Evolutionary conservation across 2,113 vertebrate species (phyloP).

Genomic region (Equus quagga): DNA sequence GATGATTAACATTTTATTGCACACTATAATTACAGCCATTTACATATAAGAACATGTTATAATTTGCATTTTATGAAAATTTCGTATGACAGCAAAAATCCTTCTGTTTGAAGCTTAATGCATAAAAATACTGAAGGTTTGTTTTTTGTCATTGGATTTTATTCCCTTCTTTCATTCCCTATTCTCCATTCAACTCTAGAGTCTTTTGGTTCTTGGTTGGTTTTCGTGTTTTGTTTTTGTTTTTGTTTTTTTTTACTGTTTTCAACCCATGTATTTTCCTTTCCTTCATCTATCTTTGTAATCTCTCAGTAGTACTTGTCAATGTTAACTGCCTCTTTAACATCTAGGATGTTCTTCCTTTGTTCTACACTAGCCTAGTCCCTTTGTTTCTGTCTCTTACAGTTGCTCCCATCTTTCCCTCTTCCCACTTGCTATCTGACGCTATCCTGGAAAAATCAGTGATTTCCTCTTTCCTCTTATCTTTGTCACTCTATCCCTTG

Average conservation of each 20-base stretch:
- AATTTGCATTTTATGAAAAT: not conserved
- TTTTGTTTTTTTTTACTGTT: not conserved
- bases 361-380: not conserved
- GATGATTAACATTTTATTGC: not conserved
- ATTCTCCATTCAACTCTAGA: not conserved
- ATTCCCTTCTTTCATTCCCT: not conserved
- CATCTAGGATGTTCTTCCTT: not conserved
- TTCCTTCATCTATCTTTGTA: not conserved
- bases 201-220: not conserved
- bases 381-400: not conserved
- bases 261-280: not conserved
- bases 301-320: not conserved
- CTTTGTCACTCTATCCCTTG: not conserved
- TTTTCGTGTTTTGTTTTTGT: not conserved
- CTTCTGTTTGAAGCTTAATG: not conserved
- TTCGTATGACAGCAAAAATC: not conserved
- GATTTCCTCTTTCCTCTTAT: not conserved
- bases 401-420: not conserved
- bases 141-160: not conserved
- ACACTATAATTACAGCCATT: not conserved
- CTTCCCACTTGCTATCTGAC: not conserved
- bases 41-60: conserved; percentile 12
- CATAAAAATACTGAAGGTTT: not conserved
- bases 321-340: not conserved
- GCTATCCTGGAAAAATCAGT: not conserved